These are phyloP conservation scores for Phalloptychus januarius DNA, from an alignment of 2,797 vertebrate species.

Conservation along the genomic window DNA sequence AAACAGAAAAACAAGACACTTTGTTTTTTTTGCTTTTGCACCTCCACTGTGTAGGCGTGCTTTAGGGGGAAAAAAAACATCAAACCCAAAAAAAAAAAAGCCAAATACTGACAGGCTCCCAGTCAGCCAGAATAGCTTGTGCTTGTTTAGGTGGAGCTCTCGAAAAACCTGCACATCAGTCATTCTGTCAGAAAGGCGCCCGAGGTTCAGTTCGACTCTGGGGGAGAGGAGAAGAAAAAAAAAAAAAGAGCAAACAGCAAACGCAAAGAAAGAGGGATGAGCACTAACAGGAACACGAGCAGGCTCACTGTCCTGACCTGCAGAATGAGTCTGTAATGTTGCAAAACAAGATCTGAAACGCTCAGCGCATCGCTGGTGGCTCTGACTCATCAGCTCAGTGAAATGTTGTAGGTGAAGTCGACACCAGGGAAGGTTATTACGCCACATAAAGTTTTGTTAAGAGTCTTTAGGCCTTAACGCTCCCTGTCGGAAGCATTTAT, in stretches of 20 bases:
- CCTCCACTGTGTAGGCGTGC: conserved; percentile 38
- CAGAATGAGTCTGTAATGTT: conserved; percentile 37
- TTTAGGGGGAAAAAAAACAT: conserved; percentile 48
- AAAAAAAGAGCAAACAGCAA: conserved; percentile 7
- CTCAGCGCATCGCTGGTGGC: conserved; percentile 44
- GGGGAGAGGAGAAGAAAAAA: conserved; percentile 5
- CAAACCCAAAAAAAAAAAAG: conserved; percentile 38
- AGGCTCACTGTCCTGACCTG: conserved; percentile 58
- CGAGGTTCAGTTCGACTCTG: conserved; percentile 59
- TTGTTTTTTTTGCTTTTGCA: conserved; percentile 1
- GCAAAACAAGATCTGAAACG: conserved; percentile 48
- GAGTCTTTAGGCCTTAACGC: conserved; percentile 33
- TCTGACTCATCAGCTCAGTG: conserved; percentile 45
- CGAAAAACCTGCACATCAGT: conserved; percentile 63
- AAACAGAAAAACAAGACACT: background rate
- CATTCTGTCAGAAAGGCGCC: conserved; percentile 69
- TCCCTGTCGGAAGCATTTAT: conserved; percentile 44
- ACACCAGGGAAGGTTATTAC: conserved; percentile 58
- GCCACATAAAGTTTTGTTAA: conserved; percentile 31
- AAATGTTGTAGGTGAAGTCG: conserved; percentile 56
- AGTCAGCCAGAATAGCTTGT: conserved; percentile 40
- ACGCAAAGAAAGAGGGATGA: conserved; percentile 8
- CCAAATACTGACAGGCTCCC: conserved; percentile 46
- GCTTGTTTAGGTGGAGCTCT: conserved; percentile 60
- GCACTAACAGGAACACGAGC: conserved; percentile 40